Evolutionary conservation across 2,113 vertebrate genomes (phyloP), one percentile per base, ranked within the genome.

Genomic region (Tupaia tana): DNA sequence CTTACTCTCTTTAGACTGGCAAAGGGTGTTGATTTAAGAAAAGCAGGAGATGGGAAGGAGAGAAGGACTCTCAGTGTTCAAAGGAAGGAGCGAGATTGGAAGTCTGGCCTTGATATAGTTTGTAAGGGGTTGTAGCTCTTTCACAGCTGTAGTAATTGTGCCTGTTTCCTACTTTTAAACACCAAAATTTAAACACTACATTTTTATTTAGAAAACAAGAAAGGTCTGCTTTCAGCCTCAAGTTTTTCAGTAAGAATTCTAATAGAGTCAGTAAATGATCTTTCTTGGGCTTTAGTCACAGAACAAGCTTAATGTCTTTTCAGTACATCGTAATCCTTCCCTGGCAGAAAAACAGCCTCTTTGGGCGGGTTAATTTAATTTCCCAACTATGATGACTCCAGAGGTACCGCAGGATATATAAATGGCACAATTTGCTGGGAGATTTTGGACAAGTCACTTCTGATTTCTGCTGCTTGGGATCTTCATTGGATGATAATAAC

Each of bases 391-490:
- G 67, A 77, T 2, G 66, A 79, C 91, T 82, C 52, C 56, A 43
- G 59, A 93, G 24, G 56, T 56, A 64, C 13, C 63, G 61, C 61
- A 95, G 91, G 52, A 88, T 25, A 58, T 66, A 95, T 52, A 90
- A 67, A 95, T 4, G 95, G 78, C 69, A 81, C 34, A 70, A 92
- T n/a, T 52, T 78, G 94, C 95, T 56, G 83, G 92, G 67, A 92
- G 74, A 80, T 92, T 95, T 71, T 95, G 96, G 90, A 80, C 79
- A 96, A 95, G 95, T 95, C 94, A 90, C 86, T 95, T 95, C 67
- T 95, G 82, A 93, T 94, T 96, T 95, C 86, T 64, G 25, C 86
- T 90, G 74, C 86, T 52, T 54, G 75, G 78, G 66, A 83, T 97
- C 88, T 94, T 92, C 67, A 97, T n/a, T 92, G 78, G 77, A 83